phyloP scores from a whole-genome alignment of 1,140 invertebrate genomes.

The Prorops nasuta region DNA sequence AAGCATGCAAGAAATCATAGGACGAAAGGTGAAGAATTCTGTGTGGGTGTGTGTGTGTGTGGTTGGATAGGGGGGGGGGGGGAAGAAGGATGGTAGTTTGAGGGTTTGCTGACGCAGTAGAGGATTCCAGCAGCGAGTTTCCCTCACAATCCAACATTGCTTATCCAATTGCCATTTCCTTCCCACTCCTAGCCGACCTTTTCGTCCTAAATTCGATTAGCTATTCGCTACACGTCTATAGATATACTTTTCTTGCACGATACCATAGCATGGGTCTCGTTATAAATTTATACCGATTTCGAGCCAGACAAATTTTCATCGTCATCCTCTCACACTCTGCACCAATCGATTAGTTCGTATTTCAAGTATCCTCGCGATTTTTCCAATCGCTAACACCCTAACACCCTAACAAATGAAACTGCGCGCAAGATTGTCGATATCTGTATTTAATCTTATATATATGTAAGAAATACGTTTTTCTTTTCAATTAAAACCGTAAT shows the following conservation, averaged over 20 bases:
- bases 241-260: conserved; percentile 31
- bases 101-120: conserved; percentile 21
- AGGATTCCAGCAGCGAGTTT: conserved; percentile 22
- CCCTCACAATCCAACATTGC: conserved; percentile 11
- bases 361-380: no score
- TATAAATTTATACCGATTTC: neutral
- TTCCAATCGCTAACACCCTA: no score
- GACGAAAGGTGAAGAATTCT: no score
- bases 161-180: conserved; percentile 22
- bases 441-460: no score
- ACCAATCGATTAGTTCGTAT: no score
- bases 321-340: neutral
- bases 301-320: no score
- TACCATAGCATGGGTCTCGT: neutral
- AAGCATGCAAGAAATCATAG: no score
- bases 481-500: no score
- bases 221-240: no score
- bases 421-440: no score
- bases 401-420: no score
- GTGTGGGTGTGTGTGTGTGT: neutral
- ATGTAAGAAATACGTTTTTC: no score
- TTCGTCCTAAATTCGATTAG: conserved; percentile 53
- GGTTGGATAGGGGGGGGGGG: neutral
- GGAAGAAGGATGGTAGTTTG: conserved; percentile 14
- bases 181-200: conserved; percentile 42